Base-by-base conservation (phyloP, 2,113 vertebrate genomes). In the Erythrocebus patas region DNA sequence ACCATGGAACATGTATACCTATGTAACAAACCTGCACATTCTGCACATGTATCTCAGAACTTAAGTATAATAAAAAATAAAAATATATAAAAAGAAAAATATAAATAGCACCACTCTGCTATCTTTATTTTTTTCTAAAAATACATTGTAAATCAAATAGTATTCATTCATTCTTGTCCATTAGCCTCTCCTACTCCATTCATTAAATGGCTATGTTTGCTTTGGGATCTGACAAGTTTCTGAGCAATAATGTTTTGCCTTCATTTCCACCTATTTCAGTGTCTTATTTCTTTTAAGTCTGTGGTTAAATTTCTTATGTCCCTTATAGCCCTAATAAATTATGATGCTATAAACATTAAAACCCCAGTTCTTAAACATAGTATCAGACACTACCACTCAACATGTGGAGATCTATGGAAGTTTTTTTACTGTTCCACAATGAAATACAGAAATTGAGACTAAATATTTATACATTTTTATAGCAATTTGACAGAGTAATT, bases 381-480 rank as follows among this genome's bases (percentile, higher is more conserved):
- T 89, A 92, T 83, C 61, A 89, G 45, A 72, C 1, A 68, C 38
- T 55, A 14, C 20, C 17, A 84, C 0, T 94, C 43, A 76, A 96
- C 70, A 6, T 79, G 11, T 57, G 35, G 25, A 66, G 27, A 86
- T 50, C 70, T 89, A 7, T 73, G 13, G 72, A 95, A 23, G 64
- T 64, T 25, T 75, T 93, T 85, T 95, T 57, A 76, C 50, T 90
- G 43, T 4, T 80, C 45, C 13, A 72, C 55, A 76, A 52, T 61
- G 27, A 93, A 95, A 17, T 55, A 27, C 13, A 92, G 6, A 93
- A 72, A 81, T 70, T 48, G 61, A 70, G 38, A 76, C 7, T 84
- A 84, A 93, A 79, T 3, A 30, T 92, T 96, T 73, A 90, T 23
- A 92, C 92, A 92, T 6, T 61, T 89, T 90, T 73, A 86, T 38